phyloP scores from a whole-genome alignment of 2,888 invertebrate genomes.

The Empis stercorea region DNA sequence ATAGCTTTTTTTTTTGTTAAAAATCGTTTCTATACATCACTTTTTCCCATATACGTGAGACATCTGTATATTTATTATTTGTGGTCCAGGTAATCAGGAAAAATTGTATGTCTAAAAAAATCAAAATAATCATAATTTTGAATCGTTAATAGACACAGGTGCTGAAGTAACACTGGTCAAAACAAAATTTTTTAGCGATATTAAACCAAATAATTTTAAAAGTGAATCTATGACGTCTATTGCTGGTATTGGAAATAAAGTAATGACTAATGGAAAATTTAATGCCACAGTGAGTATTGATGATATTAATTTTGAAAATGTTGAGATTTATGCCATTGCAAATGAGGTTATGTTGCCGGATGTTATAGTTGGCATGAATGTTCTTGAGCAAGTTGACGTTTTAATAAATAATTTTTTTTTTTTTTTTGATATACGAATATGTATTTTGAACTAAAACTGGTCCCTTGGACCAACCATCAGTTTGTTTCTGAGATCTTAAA shows the following conservation, averaged over 20 bases:
- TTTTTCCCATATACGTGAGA: too few relatives aligned
- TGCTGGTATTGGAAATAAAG: slow-evolving; percentile 1
- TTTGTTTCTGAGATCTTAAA: too few relatives aligned
- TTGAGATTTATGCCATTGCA: slow-evolving; percentile 1
- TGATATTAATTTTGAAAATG: neutral
- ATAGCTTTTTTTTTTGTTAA: too few relatives aligned
- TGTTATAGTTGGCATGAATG: slow-evolving; percentile 5
- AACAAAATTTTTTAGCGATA: slow-evolving; percentile 1
- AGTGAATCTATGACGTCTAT: neutral
- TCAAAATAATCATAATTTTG: slow-evolving; percentile 1
- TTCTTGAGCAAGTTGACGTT: neutral
- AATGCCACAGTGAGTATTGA: neutral
- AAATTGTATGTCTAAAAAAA: neutral
- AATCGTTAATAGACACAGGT: slow-evolving; percentile 10
- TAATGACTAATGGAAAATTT: neutral
- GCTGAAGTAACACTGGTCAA: slow-evolving; percentile 7
- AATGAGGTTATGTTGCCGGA: neutral
- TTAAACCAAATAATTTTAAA: neutral
- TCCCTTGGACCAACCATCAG: too few relatives aligned
- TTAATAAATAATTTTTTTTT: too few relatives aligned
- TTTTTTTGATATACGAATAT: too few relatives aligned
- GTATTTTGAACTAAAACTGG: too few relatives aligned
- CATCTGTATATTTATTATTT: too few relatives aligned
- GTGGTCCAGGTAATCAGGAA: neutral
- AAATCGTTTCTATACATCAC: too few relatives aligned